phyloP scores from a whole-genome alignment of 2,888 invertebrate species.

The Parasteatoda lunata region DNA sequence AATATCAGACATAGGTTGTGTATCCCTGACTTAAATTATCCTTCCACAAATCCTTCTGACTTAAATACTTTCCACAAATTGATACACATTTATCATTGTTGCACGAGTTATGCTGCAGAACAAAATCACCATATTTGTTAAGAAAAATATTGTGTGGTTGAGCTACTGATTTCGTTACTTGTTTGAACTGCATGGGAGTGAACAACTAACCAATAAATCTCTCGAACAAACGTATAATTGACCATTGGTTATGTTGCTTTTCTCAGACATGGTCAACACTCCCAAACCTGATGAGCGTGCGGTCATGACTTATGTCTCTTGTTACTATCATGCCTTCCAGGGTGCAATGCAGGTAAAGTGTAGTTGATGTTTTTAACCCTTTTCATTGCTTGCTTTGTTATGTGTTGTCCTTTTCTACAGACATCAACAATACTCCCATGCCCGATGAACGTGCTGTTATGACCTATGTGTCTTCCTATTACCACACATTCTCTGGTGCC shows the following conservation, averaged over 20 bases:
- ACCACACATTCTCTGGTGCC: slow-evolving; percentile 99
- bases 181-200: slow-evolving; percentile 61
- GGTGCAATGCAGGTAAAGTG: slow-evolving; percentile 95
- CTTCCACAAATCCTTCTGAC: too few species aligned
- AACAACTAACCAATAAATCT: slow-evolving; percentile 49
- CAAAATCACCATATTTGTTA: not conserved
- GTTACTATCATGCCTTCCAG: slow-evolving; percentile 99
- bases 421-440: slow-evolving; percentile 98
- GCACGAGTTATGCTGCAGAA: too few species aligned
- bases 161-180: slow-evolving; percentile 3
- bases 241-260: slow-evolving; percentile 26
- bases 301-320: slow-evolving; percentile 99
- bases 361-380: slow-evolving; percentile 3
- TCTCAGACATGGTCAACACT: slow-evolving; percentile 97
- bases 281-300: slow-evolving; percentile 99
- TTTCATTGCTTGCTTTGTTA: slow-evolving; percentile 45
- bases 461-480: slow-evolving; percentile 99
- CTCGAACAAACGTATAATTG: not conserved
- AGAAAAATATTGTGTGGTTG: not conserved
- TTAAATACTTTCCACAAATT: too few species aligned
- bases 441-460: slow-evolving; percentile 99
- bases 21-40: too few species aligned
- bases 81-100: too few species aligned
- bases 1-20: too few species aligned
- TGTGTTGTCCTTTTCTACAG: slow-evolving; percentile 75